phyloP scores from a whole-genome alignment of 2,113 vertebrate genomes.

The Varanus komodoensis region DNA sequence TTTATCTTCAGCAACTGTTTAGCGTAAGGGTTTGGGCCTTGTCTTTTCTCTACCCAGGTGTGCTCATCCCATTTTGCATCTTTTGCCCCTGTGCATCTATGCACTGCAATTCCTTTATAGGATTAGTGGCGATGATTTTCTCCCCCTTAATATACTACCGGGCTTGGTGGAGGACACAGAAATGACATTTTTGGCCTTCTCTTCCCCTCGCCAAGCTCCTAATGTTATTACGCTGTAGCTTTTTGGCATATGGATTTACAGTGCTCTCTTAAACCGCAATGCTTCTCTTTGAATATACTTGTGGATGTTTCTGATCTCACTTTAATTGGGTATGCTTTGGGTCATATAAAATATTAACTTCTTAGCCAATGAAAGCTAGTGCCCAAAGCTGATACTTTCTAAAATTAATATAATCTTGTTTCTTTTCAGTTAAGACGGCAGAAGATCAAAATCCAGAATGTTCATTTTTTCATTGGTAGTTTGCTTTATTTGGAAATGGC shows the following conservation, averaged over 20 bases:
- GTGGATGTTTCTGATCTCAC: conserved; percentile 72
- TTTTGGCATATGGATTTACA: conserved; percentile 58
- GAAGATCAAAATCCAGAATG: conserved; percentile 67
- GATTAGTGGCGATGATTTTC: conserved; percentile 8
- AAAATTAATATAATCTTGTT: conserved; percentile 73
- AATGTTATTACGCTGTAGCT: conserved; percentile 42
- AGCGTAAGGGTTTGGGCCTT: fast-evolving
- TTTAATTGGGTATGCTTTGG: conserved; percentile 76
- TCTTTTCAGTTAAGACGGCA: conserved; percentile 59
- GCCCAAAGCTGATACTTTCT: conserved; percentile 72
- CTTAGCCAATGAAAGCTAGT: conserved; percentile 68
- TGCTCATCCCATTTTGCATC: neutral
- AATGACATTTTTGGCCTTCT: conserved; percentile 49
- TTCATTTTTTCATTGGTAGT: conserved; percentile 44
- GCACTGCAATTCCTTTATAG: conserved; percentile 13
- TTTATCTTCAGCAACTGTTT: neutral
- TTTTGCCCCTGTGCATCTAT: neutral
- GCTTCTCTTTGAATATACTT: conserved; percentile 71
- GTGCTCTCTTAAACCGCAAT: conserved; percentile 63
- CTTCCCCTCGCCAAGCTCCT: conserved; percentile 63
- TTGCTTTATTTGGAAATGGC: conserved; percentile 56
- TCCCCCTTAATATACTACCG: neutral
- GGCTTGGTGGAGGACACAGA: conserved; percentile 29
- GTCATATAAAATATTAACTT: conserved; percentile 76
- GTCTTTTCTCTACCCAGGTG: neutral